phyloP scores from a whole-genome alignment of 2,888 invertebrate species.

The Globia sparganii region DNA sequence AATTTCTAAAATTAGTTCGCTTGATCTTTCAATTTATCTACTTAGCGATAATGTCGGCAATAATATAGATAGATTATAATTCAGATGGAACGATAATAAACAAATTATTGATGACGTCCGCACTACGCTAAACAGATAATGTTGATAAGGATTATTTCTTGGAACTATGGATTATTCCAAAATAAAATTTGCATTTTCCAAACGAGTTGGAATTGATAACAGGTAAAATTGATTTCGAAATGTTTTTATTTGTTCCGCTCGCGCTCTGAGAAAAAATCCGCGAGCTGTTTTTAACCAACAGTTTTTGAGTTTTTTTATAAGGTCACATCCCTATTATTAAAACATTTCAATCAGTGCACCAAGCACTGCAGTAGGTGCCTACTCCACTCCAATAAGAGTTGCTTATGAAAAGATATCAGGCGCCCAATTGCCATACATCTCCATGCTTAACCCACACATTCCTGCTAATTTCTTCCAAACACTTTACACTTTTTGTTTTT shows the following conservation, averaged over 20 bases:
- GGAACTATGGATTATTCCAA: slow-evolving; percentile 35
- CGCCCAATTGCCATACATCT: neutral
- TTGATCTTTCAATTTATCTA: slow-evolving; percentile 1
- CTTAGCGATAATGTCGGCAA: slow-evolving; percentile 17
- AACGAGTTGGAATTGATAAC: slow-evolving; percentile 8
- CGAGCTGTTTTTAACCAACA: neutral
- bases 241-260: neutral
- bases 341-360: neutral
- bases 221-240: neutral
- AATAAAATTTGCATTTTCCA: slow-evolving; percentile 17
- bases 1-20: slow-evolving; percentile 32
- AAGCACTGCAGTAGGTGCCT: neutral
- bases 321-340: neutral
- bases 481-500: neutral
- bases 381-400: neutral
- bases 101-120: slow-evolving; percentile 39
- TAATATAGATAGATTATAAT: slow-evolving; percentile 26
- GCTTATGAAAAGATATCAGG: slow-evolving; percentile 6
- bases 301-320: neutral
- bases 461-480: neutral
- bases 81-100: slow-evolving; percentile 38
- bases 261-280: slow-evolving; percentile 10
- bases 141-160: slow-evolving; percentile 42
- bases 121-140: slow-evolving; percentile 15
- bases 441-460: neutral